Base-by-base conservation (phyloP, 2,797 vertebrate genomes). In the Enteromius fasciolatus region DNA sequence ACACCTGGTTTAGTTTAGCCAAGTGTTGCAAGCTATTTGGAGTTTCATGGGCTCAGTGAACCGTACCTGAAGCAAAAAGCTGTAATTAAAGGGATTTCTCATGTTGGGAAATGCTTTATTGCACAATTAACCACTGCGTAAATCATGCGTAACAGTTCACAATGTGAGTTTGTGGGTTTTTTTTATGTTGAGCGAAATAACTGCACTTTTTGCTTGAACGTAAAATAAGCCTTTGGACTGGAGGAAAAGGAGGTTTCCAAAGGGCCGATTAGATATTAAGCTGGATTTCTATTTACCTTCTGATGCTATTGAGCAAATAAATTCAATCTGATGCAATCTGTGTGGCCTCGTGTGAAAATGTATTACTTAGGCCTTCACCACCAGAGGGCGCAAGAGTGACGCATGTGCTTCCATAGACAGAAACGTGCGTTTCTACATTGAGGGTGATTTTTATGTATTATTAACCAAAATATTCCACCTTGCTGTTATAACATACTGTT, bases 271-370 rank as follows among this genome's bases (percentile, higher is more conserved):
- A 63, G 17, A 52, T 25, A 54, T 66, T 48, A 41, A 54, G 33
- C 33, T 64, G 28, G 59, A 82, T 75, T 81, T 82, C 12, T 25
- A 76, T 66, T 79, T 44, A 44, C 79, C 90, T 86, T 90, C 86
- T 72, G 75, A 88, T 87, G 76, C 80, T 87, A 84, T 86, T 78
- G 83, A 87, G 73, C 85, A 76, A 83, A 90, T 86, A 87, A 89
- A 89, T 88, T 41, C 72, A 44, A 82, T 57, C 33, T 82, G 72
- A 66, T 57, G 72, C 72, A 82, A 75, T 11, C 28, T 50, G 20
- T 36, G 57, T 63, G 54, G 28, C 64, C 20, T 73, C 1, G 0
- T 80, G 54, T 80, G 68, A 64, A 74, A 74, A 44, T 48, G 8
- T 28, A 1, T 12, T 44, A 18, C 48, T 64, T 11, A 50, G 1